A percentile compares a stretch with the other conserved stretches of the same genome.
Conservation (phyloP, 2,797 vertebrate species). For the Presbytis comata region DNA sequence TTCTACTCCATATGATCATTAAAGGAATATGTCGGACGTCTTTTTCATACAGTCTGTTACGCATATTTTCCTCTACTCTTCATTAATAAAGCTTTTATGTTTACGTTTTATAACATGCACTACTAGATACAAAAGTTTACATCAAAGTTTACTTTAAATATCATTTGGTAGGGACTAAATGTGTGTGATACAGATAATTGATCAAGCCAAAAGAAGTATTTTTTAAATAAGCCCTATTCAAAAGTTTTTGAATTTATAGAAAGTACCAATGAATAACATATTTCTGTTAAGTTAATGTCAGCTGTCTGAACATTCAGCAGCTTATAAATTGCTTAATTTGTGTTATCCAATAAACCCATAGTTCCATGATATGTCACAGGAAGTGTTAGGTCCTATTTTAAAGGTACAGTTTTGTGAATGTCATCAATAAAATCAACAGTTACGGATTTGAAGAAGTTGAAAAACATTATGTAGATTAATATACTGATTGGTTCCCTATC, state of each 20-base stretch:
- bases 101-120: slow-evolving; percentile 66
- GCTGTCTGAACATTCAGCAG: neutral
- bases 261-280: slow-evolving; percentile 17
- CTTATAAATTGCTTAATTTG: slow-evolving; percentile 43
- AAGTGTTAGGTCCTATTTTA: slow-evolving; percentile 50
- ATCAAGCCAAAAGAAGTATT: slow-evolving; percentile 62
- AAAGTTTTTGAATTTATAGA: slow-evolving; percentile 60
- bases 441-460: slow-evolving; percentile 38
- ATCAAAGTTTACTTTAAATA: slow-evolving; percentile 58
- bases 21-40: slow-evolving; percentile 7
- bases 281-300: slow-evolving; percentile 30
- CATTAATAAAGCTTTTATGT: slow-evolving; percentile 63
- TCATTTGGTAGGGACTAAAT: slow-evolving; percentile 35
- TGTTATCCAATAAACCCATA: neutral
- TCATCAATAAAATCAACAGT: slow-evolving; percentile 52
- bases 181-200: slow-evolving; percentile 31
- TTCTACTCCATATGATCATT: slow-evolving; percentile 17
- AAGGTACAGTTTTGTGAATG: slow-evolving; percentile 50
- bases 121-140: slow-evolving; percentile 61
- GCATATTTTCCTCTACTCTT: slow-evolving; percentile 5
- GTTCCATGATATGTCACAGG: slow-evolving; percentile 25
- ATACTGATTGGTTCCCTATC: neutral
- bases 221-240: slow-evolving; percentile 45
- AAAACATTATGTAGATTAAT: slow-evolving; percentile 24
- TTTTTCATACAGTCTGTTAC: neutral